phyloP scores from a whole-genome alignment of 2,113 vertebrate genomes.

The Odocoileus hemionus region DNA sequence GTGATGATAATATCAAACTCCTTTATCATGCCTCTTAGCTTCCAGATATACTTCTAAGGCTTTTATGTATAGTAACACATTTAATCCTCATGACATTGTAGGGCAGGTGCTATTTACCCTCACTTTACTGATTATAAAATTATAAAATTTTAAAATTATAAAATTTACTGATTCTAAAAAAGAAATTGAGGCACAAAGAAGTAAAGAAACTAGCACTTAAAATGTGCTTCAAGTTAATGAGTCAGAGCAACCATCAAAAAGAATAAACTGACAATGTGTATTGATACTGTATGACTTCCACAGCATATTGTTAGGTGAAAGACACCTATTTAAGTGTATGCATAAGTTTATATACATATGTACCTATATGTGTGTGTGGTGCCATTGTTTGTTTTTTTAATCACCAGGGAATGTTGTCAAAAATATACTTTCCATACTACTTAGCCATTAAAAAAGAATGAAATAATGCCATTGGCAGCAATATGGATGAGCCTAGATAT shows the following conservation, averaged over 20 bases:
- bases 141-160: neutral
- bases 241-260: neutral
- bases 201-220: neutral
- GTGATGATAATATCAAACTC: neutral
- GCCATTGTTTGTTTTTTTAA: neutral
- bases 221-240: neutral
- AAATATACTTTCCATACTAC: neutral
- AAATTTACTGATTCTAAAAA: neutral
- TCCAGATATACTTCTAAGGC: neutral
- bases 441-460: neutral
- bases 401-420: neutral
- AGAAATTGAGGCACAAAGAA: neutral
- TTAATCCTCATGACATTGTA: neutral
- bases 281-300: neutral
- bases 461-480: neutral
- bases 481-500: neutral
- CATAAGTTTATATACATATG: neutral
- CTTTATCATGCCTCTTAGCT: neutral
- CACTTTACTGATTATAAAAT: neutral
- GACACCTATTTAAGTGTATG: neutral
- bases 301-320: neutral
- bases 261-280: neutral
- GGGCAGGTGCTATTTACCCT: neutral
- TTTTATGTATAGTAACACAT: neutral
- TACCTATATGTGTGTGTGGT: neutral